A percentile compares a stretch with the other conserved stretches of the same genome.
These are phyloP conservation scores for Elgonia sp. DNA, from an alignment of 2,888 invertebrate species.

Conservation along the genomic window DNA sequence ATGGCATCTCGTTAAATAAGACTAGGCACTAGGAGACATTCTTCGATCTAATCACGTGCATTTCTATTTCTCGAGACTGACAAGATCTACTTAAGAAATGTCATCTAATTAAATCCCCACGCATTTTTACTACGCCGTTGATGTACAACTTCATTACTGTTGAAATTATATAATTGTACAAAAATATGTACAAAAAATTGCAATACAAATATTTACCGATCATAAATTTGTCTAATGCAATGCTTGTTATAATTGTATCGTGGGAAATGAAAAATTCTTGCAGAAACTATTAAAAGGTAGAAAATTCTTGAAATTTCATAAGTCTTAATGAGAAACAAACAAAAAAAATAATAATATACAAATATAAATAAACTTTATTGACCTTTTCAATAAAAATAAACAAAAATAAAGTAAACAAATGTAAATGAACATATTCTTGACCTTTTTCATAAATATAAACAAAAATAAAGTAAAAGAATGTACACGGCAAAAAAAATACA, in stretches of 20 bases:
- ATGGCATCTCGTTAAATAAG: conserved; percentile 59
- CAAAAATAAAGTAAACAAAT: too few relatives aligned
- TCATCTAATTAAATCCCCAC: conserved; percentile 48
- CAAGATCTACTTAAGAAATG: conserved; percentile 58
- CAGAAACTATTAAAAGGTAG: conserved; percentile 7
- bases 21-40: conserved; percentile 33
- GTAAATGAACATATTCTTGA: too few relatives aligned
- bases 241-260: too few relatives aligned
- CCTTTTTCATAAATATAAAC: too few relatives aligned
- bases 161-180: conserved; percentile 3
- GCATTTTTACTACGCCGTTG: conserved; percentile 35
- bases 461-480: too few relatives aligned
- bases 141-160: conserved; percentile 38
- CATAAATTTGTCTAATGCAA: too few relatives aligned
- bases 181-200: conserved; percentile 6
- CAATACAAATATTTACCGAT: neutral
- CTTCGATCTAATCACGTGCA: conserved; percentile 53
- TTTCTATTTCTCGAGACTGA: conserved; percentile 52
- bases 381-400: too few relatives aligned
- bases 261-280: neutral
- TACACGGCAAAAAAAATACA: too few relatives aligned
- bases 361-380: too few relatives aligned
- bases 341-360: too few relatives aligned
- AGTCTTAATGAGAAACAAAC: too few relatives aligned
- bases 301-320: neutral